Evolutionary conservation across 2,113 vertebrate species (phyloP).

Genomic region (Calyptommatus sinebrachiatus): DNA sequence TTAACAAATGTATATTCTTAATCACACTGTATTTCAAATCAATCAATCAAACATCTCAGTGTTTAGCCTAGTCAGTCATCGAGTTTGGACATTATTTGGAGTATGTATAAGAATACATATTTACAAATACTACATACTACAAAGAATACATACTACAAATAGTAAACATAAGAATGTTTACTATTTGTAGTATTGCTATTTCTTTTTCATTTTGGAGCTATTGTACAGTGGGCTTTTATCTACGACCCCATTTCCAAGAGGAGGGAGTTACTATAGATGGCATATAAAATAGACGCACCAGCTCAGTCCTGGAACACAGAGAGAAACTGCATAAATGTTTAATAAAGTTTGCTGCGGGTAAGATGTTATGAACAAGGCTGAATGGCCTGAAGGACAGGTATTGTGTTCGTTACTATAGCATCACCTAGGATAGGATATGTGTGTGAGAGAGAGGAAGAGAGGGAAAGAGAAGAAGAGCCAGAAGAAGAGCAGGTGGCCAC

Average conservation of each 20-base stretch:
- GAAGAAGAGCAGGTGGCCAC: conserved; percentile 47
- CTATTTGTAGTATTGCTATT: too few relatives aligned
- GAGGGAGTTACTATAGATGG: background rate
- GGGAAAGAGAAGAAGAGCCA: conserved; percentile 42
- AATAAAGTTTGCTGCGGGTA: conserved; percentile 61
- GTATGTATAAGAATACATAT: too few relatives aligned
- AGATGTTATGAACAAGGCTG: conserved; percentile 59
- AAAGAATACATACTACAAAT: too few relatives aligned
- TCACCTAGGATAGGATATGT: conserved; percentile 60
- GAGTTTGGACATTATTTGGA: too few relatives aligned
- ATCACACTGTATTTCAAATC: too few relatives aligned
- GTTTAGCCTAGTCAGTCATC: too few relatives aligned
- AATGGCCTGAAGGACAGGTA: conserved; percentile 67
- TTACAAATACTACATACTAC: too few relatives aligned
- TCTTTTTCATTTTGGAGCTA: too few relatives aligned
- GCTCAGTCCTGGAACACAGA: conserved; percentile 24
- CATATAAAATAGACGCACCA: background rate
- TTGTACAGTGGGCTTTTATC: background rate
- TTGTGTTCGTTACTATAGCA: conserved; percentile 74
- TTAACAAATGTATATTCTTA: too few relatives aligned
- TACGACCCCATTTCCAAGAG: conserved; percentile 5
- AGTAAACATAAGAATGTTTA: too few relatives aligned
- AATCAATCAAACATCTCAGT: too few relatives aligned
- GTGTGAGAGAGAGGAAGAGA: conserved; percentile 33
- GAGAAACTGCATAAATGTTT: conserved; percentile 66